Conservation (phyloP, 2,797 vertebrate genomes). For the Sebastes steindachneri region DNA sequence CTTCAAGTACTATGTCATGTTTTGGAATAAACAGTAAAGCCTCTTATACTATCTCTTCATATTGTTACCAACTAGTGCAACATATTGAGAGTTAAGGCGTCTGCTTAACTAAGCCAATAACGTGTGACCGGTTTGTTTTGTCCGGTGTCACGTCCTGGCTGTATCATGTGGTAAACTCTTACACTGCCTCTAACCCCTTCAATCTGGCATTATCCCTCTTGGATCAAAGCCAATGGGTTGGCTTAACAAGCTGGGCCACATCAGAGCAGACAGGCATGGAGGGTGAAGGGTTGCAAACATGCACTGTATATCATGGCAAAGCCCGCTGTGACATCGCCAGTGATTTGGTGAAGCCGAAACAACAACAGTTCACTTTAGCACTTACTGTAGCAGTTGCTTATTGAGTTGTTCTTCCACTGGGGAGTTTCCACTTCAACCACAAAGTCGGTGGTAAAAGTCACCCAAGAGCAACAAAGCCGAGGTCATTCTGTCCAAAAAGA, state of each 20-base stretch:
- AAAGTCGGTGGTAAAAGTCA: not conserved
- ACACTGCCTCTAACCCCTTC: slow-evolving; percentile 67
- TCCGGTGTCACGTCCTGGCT: slow-evolving; percentile 51
- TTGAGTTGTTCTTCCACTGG: not conserved
- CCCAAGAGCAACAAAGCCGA: not conserved
- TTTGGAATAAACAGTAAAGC: not conserved
- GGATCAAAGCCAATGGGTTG: slow-evolving; percentile 58
- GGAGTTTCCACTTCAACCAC: not conserved
- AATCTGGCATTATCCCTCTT: slow-evolving; percentile 65
- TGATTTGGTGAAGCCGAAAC: slow-evolving; percentile 18
- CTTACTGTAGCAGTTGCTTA: not conserved
- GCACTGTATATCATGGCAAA: slow-evolving; percentile 27
- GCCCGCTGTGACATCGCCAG: slow-evolving; percentile 20
- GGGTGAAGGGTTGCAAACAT: slow-evolving; percentile 29
- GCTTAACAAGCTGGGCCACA: slow-evolving; percentile 62
- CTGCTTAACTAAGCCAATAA: slow-evolving; percentile 62
- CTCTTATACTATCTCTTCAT: not conserved
- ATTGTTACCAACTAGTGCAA: not conserved
- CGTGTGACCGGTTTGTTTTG: slow-evolving; percentile 57
- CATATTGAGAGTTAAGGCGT: slow-evolving; percentile 11
- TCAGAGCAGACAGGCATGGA: slow-evolving; percentile 42
- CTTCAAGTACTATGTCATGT: not conserved
- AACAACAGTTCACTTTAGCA: not conserved
- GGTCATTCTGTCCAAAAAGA: not conserved
- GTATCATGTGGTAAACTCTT: slow-evolving; percentile 72